Conservation (phyloP, 1,140 invertebrate species). For the Drosophila fuyamai region DNA sequence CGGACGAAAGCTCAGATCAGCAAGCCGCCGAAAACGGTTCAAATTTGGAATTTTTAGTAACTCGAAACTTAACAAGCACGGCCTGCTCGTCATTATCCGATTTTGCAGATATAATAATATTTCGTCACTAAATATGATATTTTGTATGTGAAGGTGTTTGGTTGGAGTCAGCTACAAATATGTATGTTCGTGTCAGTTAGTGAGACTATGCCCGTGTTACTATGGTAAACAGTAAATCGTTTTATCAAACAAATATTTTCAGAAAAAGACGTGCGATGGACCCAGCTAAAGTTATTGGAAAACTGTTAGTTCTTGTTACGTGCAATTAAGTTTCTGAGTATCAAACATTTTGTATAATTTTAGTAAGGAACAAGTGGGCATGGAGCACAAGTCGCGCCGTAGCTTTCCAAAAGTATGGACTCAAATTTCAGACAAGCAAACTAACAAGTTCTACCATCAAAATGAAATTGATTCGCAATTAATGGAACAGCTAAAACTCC, state of each 20-base stretch:
- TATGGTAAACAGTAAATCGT: not conserved
- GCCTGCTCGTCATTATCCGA: not conserved
- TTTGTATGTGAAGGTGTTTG: no score
- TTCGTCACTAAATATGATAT: no score
- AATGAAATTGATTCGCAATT: slow-evolving; percentile 63
- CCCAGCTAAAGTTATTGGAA: slow-evolving; percentile 62
- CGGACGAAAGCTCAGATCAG: no score
- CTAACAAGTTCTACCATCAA: slow-evolving; percentile 74
- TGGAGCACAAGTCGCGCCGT: slow-evolving; percentile 67
- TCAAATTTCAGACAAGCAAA: slow-evolving; percentile 45
- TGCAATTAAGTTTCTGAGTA: not conserved
- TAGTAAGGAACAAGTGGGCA: slow-evolving; percentile 73
- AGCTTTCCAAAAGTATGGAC: slow-evolving; percentile 71
- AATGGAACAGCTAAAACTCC: slow-evolving; percentile 36
- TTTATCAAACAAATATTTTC: slow-evolving; percentile 3
- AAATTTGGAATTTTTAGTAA: slow-evolving; percentile 3
- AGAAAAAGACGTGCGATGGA: slow-evolving; percentile 38
- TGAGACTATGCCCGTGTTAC: not conserved
- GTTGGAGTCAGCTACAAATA: no score
- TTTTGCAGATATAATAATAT: no score
- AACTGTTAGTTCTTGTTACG: slow-evolving; percentile 53
- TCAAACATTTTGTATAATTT: not conserved
- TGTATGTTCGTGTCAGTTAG: no score
- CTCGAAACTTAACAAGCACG: not conserved
- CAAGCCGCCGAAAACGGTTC: not conserved